Percentiles rank a stretch among this genome's conserved stretches.
phyloP scores from a whole-genome alignment of 2,888 invertebrate species.

The Thalpophila matura region DNA sequence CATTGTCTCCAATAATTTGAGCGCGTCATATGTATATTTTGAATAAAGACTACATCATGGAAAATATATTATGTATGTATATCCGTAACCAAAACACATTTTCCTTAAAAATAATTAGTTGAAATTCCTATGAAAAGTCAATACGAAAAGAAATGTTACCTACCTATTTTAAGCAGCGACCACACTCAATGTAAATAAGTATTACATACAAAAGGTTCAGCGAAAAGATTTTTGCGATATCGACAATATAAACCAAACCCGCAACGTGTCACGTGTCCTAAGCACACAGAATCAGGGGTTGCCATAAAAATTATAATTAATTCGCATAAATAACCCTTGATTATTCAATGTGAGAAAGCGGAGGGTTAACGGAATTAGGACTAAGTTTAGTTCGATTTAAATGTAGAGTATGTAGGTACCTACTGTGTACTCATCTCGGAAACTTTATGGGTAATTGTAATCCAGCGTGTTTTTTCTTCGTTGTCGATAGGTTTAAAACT shows the following conservation, averaged over 20 bases:
- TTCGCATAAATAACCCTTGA: conserved; percentile 31
- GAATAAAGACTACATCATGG: no score
- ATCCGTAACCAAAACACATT: no score
- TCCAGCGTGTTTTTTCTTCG: no score
- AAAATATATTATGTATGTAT: no score
- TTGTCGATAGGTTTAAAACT: no score
- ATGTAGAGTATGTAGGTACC: neutral
- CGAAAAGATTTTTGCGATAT: conserved; percentile 38
- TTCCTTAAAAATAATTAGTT: conserved; percentile 42
- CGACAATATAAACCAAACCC: conserved; percentile 13
- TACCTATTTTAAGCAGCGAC: conserved; percentile 6
- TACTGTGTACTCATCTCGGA: no score
- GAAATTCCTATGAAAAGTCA: neutral
- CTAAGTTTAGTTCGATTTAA: conserved; percentile 1
- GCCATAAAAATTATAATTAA: conserved; percentile 43
- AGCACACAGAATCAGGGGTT: conserved; percentile 25
- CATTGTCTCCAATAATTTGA: no score
- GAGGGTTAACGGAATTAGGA: neutral
- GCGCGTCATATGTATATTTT: no score
- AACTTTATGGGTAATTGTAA: no score
- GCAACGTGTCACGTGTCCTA: conserved; percentile 25
- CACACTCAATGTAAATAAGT: conserved; percentile 28
- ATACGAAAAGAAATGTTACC: conserved; percentile 19
- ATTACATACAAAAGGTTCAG: conserved; percentile 24
- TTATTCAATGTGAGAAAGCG: conserved; percentile 13